A percentile compares a stretch with the other conserved stretches of the same genome.
These are phyloP conservation scores for Bovichtus variegatus DNA, from an alignment of 2,797 vertebrate genomes.

Conservation along the genomic window DNA sequence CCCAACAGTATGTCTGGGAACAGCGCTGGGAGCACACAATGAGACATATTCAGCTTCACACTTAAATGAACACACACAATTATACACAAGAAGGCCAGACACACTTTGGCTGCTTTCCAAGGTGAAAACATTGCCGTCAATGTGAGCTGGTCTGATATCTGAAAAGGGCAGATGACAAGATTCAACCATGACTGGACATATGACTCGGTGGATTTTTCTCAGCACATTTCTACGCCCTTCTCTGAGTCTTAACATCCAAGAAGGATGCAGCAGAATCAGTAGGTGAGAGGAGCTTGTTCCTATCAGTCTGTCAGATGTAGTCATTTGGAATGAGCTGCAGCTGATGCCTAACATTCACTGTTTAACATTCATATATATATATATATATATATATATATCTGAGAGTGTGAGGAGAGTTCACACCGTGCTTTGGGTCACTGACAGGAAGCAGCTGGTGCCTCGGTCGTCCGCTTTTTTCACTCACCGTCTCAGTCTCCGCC, in stretches of 20 bases:
- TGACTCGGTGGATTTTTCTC: slow-evolving; percentile 65
- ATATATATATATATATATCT: neutral
- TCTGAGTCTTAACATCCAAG: slow-evolving; percentile 16
- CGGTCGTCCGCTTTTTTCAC: slow-evolving; percentile 34
- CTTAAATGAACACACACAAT: slow-evolving; percentile 76
- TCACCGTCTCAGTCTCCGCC: slow-evolving; percentile 52
- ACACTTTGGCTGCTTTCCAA: slow-evolving; percentile 71
- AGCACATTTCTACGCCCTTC: slow-evolving; percentile 65
- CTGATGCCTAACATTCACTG: slow-evolving; percentile 48
- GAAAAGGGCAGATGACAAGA: slow-evolving; percentile 78
- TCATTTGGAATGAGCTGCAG: slow-evolving; percentile 51
- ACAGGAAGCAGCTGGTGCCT: slow-evolving; percentile 80
- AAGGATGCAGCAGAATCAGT: slow-evolving; percentile 12
- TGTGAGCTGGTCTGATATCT: slow-evolving; percentile 64
- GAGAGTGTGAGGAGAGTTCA: slow-evolving; percentile 55
- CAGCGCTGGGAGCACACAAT: slow-evolving; percentile 61
- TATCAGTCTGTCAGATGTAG: slow-evolving; percentile 24
- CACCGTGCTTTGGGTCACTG: slow-evolving; percentile 59
- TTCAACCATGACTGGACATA: slow-evolving; percentile 50
- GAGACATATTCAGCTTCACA: slow-evolving; percentile 81
- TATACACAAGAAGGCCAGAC: slow-evolving; percentile 64
- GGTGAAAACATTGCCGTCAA: slow-evolving; percentile 59
- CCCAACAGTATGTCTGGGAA: slow-evolving; percentile 63
- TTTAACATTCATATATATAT: slow-evolving; percentile 19
- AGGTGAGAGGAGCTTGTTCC: slow-evolving; percentile 29